Evolutionary conservation across 2,888 invertebrate genomes (phyloP), one percentile per base, ranked within the genome.

Genomic region (Campaea margaritaria): DNA sequence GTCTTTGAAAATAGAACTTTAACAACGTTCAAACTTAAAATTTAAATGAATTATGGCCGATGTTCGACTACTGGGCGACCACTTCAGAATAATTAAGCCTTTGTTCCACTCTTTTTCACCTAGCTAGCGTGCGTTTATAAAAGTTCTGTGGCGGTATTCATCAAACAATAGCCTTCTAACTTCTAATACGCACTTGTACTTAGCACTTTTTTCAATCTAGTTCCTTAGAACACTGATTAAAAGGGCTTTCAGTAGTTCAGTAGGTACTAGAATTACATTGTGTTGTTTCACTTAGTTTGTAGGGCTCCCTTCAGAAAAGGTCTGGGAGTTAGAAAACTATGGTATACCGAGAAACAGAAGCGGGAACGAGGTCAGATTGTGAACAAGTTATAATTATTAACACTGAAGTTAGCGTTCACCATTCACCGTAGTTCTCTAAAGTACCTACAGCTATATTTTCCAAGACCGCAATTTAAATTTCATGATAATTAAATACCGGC

Each of bases 211-310:
- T 44, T 28, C 16, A 28, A 44, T 28, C 8, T 28, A 1, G 27
- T 27, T 9, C 13, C 13, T 13, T 13, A 44, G 44, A 27, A 44
- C 28, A 27, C 28, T 44, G 28, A 28, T 2, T 10, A 13, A 28
- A 28, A 28, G 27, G 28, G 13, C 28, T 28, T 21, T 43, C 16
- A 43, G 15, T 41, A 15, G 10, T 11, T 21, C 12, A 8, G 12
- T 5, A 44, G n/a, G 12, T 8, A 44, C n/a, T 28, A 13, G 13
- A 44, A 28, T 13, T n/a, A 13, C 27, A 44, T 44, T 28, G 28
- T 44, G 27, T 44, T 44, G 28, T 13, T 44, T 44, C 44, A 13
- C n/a, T n/a, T 28, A 44, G 44, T 44, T 28, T 28, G 27, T 28
- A 28, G 28, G 27, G 28, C 27, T 13, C n/a, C n/a, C n/a, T n/a